Evolutionary conservation across 2,113 vertebrate genomes (phyloP).

Genomic region (Aspidoscelis tigris): DNA sequence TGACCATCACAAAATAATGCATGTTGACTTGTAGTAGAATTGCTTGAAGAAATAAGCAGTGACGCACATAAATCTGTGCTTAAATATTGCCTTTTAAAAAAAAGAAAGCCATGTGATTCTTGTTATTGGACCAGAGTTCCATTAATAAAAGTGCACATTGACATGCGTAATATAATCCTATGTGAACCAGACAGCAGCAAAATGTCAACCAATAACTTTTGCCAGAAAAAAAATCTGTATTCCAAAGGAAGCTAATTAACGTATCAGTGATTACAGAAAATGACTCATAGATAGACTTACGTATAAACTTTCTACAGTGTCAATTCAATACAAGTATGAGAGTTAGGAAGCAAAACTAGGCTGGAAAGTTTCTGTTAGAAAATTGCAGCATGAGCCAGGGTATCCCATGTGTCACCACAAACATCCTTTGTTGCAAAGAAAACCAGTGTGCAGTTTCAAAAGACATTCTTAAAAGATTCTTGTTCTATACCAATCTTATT

Average conservation of each 20-base stretch:
- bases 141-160: not conserved
- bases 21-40: not conserved
- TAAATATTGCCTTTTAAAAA: not conserved
- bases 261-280: not conserved
- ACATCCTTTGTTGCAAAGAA: not conserved
- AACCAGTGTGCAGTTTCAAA: not conserved
- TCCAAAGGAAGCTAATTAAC: not conserved
- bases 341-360: conserved; percentile 1
- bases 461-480: not conserved
- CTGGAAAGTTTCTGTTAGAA: not conserved
- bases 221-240: not conserved
- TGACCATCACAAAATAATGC: conserved; percentile 12
- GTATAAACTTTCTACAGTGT: not conserved
- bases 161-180: not conserved
- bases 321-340: not conserved
- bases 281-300: not conserved
- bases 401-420: not conserved
- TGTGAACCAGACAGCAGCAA: not conserved
- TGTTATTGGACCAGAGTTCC: not conserved
- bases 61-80: not conserved
- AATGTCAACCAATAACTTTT: not conserved
- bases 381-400: not conserved
- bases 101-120: not conserved
- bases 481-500: not conserved
- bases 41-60: conserved; percentile 5